These are phyloP conservation scores for Albula glossodonta DNA, from an alignment of 2,113 vertebrate species.

Conservation along the genomic window DNA sequence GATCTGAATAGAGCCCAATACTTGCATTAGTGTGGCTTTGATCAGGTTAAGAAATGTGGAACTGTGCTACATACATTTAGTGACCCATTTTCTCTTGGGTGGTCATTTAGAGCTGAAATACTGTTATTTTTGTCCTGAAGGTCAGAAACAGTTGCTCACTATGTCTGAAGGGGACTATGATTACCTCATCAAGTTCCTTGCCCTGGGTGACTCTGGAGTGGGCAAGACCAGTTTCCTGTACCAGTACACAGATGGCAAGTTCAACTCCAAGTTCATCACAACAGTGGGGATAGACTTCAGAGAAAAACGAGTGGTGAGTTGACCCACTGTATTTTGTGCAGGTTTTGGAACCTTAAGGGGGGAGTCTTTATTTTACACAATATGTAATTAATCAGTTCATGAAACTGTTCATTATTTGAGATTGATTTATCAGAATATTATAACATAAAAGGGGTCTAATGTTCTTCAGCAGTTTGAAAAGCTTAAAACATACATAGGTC, in stretches of 20 bases:
- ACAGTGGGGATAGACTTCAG: constrained; percentile 98
- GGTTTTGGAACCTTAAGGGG: not conserved
- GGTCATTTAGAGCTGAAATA: not conserved
- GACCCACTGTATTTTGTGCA: not conserved
- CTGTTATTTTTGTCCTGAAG: constrained; percentile 54
- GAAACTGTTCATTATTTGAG: not conserved
- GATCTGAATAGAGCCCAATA: no score
- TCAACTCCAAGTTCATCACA: constrained; percentile 97
- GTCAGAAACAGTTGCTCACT: constrained; percentile 73
- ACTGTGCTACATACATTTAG: not conserved
- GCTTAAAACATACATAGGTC: no score
- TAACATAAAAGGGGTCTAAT: no score
- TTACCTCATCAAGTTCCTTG: constrained; percentile 99
- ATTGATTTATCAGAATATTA: no score
- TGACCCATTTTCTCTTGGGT: not conserved
- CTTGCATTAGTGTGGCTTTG: not conserved
- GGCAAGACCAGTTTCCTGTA: constrained; percentile 97
- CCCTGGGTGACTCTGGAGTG: constrained; percentile 94
- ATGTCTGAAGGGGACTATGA: constrained; percentile 99
- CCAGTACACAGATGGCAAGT: constrained; percentile 95
- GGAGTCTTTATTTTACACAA: not conserved
- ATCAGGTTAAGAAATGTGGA: not conserved
- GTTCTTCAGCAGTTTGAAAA: no score
- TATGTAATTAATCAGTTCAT: not conserved
- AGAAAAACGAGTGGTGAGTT: constrained; percentile 95